A percentile compares a stretch with the other conserved stretches of the same genome.
These are phyloP conservation scores for Formica selysi DNA, from an alignment of 1,140 invertebrate genomes.

Conservation along the genomic window DNA sequence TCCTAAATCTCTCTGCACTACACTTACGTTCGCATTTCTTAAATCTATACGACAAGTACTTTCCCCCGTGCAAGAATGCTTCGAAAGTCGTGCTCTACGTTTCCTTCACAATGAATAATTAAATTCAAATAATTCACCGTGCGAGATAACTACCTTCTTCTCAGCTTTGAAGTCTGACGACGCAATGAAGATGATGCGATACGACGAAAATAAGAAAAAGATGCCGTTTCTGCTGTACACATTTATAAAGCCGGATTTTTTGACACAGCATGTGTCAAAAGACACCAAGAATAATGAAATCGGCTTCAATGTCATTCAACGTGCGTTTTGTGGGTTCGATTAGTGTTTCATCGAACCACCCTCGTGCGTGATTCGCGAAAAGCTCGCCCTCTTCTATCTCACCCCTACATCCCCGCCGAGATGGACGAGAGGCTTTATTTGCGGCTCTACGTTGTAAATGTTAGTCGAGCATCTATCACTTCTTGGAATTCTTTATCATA, in stretches of 20 bases:
- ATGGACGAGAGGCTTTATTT: neutral
- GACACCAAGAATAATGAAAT: neutral
- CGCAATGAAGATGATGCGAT: neutral
- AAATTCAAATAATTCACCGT: neutral
- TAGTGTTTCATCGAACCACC: slow-evolving; percentile 25
- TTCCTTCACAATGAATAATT: neutral
- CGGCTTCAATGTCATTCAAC: neutral
- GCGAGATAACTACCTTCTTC: neutral
- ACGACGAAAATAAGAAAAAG: neutral
- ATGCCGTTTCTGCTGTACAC: neutral
- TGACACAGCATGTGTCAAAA: neutral
- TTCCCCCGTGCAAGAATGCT: slow-evolving; percentile 53
- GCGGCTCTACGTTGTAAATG: neutral
- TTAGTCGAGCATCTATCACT: slow-evolving; percentile 69
- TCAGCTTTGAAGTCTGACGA: neutral
- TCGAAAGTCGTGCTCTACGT: slow-evolving; percentile 3
- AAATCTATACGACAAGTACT: slow-evolving; percentile 51
- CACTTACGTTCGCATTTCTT: slow-evolving; percentile 37
- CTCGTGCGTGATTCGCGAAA: neutral
- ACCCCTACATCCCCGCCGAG: slow-evolving; percentile 22
- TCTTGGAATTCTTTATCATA: slow-evolving; percentile 80
- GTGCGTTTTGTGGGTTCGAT: neutral
- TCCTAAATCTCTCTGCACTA: slow-evolving; percentile 39
- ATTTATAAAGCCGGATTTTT: neutral
- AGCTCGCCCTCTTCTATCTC: slow-evolving; percentile 22